phyloP scores from a whole-genome alignment of 2,113 vertebrate species.

The Apteryx mantelli region DNA sequence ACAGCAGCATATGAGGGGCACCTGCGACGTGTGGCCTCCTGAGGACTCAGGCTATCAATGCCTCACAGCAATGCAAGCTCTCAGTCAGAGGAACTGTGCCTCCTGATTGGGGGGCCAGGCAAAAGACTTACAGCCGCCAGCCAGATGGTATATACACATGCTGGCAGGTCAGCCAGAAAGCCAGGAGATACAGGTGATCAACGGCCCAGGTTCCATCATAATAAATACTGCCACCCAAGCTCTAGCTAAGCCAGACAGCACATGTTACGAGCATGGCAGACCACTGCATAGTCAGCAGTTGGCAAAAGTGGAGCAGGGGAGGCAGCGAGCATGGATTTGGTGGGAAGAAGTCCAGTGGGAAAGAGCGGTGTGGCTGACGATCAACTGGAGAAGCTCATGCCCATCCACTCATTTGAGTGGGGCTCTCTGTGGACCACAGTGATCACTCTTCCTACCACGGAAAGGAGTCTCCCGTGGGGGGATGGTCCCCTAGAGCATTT shows the following conservation, averaged over 20 bases:
- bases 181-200: rapidly evolving
- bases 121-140: not conserved
- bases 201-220: not conserved
- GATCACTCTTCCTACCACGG: not conserved
- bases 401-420: not conserved
- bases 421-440: not conserved
- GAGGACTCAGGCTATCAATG: rapidly evolving
- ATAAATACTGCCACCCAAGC: not conserved
- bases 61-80: not conserved
- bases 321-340: not conserved
- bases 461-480: not conserved
- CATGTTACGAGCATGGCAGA: not conserved
- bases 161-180: not conserved
- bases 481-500: not conserved
- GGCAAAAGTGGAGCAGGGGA: not conserved
- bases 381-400: not conserved
- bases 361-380: not conserved
- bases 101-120: not conserved
- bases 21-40: rapidly evolving
- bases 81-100: not conserved
- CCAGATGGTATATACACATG: rapidly evolving
- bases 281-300: not conserved
- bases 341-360: not conserved
- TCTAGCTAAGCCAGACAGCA: rapidly evolving
- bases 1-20: rapidly evolving